A percentile compares a stretch with the other conserved stretches of the same genome.
Evolutionary conservation across 2,797 vertebrate species (phyloP).

Genomic region (Ceyx erithaca): DNA sequence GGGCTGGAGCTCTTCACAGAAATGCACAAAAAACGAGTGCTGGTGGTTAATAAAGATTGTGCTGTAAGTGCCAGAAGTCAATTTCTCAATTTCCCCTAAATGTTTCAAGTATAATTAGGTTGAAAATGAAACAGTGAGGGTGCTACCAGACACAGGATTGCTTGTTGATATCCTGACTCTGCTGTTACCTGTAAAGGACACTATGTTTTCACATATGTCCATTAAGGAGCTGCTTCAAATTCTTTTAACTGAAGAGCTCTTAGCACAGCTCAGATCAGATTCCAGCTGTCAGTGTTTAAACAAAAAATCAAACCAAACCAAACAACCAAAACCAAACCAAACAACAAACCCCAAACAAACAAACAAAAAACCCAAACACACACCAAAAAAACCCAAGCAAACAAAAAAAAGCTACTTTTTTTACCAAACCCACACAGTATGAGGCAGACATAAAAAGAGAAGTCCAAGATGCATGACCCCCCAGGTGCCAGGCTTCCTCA

Average conservation of each 20-base stretch:
- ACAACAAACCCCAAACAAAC: no score
- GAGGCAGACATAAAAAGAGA: neutral
- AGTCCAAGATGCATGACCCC: neutral
- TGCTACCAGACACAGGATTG: neutral
- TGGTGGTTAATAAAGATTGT: constrained; percentile 41
- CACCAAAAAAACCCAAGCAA: no score
- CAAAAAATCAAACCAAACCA: no score
- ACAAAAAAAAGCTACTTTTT: neutral
- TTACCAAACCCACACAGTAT: neutral
- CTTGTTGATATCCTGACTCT: constrained; percentile 1
- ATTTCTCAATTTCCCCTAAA: constrained; percentile 9
- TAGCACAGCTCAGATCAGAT: neutral
- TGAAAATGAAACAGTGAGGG: constrained; percentile 30
- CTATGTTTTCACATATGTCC: neutral
- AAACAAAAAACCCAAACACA: neutral
- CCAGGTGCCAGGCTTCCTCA: neutral
- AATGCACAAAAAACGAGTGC: neutral
- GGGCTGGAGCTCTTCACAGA: neutral
- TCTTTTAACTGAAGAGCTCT: neutral
- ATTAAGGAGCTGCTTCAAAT: neutral
- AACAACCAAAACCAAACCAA: neutral
- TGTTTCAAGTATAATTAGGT: constrained; percentile 5
- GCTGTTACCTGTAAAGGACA: neutral
- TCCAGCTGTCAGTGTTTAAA: neutral
- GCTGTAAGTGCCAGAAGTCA: constrained; percentile 5